Base-by-base conservation (phyloP, 1,140 invertebrate species). In the Oreohelix idahoensis region DNA sequence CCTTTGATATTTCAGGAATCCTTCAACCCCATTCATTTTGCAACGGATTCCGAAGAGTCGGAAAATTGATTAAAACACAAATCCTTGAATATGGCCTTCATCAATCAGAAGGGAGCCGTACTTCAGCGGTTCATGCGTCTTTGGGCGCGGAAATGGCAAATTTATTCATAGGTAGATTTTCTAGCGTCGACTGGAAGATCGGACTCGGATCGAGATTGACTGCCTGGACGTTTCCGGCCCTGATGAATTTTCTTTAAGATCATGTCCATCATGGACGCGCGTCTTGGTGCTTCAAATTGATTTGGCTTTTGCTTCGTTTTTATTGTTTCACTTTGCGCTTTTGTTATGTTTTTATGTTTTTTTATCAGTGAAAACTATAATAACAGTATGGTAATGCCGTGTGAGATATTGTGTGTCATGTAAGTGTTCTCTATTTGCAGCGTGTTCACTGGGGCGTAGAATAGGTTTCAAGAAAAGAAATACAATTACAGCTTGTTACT, bases 151-250 rank as follows among this genome's bases (percentile, higher is more conserved):
- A 79, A 79, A 79, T 79, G 77, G 77, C 77, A 79, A 79, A 79
- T 79, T 79, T 79, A 79, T 79, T 79, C 77, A 79, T 79, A 79
- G 77, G 77, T 79, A 79, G 77, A 58, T 79, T 79, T 79, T 39
- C 77, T 45, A 11, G 74, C 45, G 45, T 58, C 73, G 51, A 29
- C 36, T 73, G n/a, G 38, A 73, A 32, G 39, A 29, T 58, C 71
- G 36, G 51, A n/a, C 0, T 35, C 39, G n/a, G 32, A 51, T 71
- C 26, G 66, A 49, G n/a, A 26, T 51, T 32, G 38, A 39, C 73
- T n/a, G 38, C 51, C 53, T 76, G 2, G 39, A n/a, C 39, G 13
- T 45, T 76, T 76, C 74, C 74, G 74, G 38, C n/a, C 74, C 29
- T 51, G 23, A 51, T 45, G 39, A 45, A 76, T 45, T 49, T 76